Conservation (phyloP, 2,113 vertebrate genomes). For the Marmota flaviventris region DNA sequence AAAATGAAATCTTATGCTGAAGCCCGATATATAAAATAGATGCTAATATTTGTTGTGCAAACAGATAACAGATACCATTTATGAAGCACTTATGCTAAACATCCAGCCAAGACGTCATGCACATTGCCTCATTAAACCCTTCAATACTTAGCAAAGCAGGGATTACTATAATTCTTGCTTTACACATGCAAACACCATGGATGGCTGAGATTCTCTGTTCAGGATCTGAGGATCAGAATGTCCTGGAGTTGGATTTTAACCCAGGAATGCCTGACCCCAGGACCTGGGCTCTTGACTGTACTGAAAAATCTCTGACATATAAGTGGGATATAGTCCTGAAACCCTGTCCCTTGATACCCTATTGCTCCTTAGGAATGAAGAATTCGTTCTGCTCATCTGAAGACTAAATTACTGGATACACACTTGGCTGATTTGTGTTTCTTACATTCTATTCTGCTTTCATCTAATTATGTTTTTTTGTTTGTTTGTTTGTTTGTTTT, state of each 20-base stretch:
- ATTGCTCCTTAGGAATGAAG: background rate
- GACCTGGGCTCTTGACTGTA: background rate
- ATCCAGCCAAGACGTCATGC: background rate
- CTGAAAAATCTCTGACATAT: background rate
- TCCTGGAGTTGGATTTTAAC: background rate
- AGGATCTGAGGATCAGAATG: background rate
- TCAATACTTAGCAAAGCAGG: background rate
- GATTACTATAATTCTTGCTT: background rate
- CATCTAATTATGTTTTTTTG: background rate
- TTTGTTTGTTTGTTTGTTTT: background rate
- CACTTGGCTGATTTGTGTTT: background rate
- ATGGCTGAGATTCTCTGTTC: background rate
- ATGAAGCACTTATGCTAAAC: background rate
- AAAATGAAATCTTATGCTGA: conserved; percentile 30
- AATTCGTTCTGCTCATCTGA: background rate
- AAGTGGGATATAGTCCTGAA: background rate
- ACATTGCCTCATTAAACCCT: background rate
- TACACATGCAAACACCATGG: background rate
- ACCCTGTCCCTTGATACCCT: background rate
- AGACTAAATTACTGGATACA: background rate
- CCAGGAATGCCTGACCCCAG: background rate
- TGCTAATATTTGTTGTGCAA: conserved; percentile 44
- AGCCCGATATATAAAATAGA: conserved; percentile 25
- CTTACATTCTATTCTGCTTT: background rate
- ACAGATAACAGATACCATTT: conserved; percentile 39